Percentiles rank a stretch among this genome's conserved stretches.
These are phyloP conservation scores for Balaeniceps rex DNA, from an alignment of 2,113 vertebrate genomes.

Conservation along the genomic window DNA sequence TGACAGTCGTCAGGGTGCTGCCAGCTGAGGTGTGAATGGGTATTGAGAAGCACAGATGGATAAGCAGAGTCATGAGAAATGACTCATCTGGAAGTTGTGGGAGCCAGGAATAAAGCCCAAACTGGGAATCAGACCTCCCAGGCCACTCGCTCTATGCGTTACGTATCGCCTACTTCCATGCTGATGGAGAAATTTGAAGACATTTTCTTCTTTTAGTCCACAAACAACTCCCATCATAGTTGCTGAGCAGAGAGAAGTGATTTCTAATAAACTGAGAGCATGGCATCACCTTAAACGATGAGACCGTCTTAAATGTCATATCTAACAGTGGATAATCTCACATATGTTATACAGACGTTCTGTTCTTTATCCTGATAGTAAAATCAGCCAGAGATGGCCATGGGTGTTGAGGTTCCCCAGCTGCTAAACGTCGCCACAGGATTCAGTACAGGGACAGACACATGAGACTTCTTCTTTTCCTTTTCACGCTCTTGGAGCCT, in stretches of 20 bases:
- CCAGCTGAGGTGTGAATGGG: not conserved
- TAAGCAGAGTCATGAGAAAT: not conserved
- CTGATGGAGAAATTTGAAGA: not conserved
- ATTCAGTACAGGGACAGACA: slow-evolving; percentile 2
- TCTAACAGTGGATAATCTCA: not conserved
- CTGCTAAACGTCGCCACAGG: slow-evolving; percentile 48
- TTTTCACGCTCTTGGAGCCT: not conserved
- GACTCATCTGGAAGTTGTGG: not conserved
- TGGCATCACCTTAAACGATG: not conserved
- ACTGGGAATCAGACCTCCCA: not conserved
- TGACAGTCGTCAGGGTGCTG: not conserved
- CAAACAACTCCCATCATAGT: too few species aligned
- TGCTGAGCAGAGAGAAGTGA: not conserved
- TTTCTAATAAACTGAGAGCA: not conserved
- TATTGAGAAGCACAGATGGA: not conserved
- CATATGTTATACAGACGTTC: not conserved
- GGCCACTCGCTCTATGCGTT: not conserved
- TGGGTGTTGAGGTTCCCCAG: slow-evolving; percentile 43
- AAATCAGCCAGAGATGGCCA: not conserved
- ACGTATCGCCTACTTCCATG: rapidly evolving
- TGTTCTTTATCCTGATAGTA: not conserved
- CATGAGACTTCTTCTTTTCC: not conserved
- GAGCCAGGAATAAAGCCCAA: not conserved
- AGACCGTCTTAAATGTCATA: not conserved
- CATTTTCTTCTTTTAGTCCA: not conserved